These are phyloP conservation scores for Odontocolon sp. DNA, from an alignment of 2,888 invertebrate genomes.

Conservation along the genomic window DNA sequence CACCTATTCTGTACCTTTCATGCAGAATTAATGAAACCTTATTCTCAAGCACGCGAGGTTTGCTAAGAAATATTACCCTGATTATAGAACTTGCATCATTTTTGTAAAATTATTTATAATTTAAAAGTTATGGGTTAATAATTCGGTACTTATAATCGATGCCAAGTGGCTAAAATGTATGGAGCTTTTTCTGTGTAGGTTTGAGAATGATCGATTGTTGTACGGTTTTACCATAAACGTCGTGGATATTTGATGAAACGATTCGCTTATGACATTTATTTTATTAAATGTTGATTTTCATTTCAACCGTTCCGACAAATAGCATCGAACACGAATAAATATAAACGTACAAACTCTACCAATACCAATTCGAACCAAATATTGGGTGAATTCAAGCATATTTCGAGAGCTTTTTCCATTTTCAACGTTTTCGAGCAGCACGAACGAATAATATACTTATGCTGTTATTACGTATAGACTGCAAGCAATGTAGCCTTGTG, in stretches of 20 bases:
- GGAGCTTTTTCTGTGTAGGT: too few relatives aligned
- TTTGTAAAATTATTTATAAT: background rate
- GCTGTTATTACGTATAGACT: constrained; percentile 14
- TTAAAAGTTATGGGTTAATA: too few relatives aligned
- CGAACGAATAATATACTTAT: background rate
- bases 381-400: background rate
- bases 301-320: too few relatives aligned
- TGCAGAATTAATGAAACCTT: constrained; percentile 23
- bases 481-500: background rate
- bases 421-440: background rate
- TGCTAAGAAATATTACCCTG: background rate
- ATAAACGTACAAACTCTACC: background rate
- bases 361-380: background rate
- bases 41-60: background rate
- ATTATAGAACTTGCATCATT: background rate
- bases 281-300: too few relatives aligned
- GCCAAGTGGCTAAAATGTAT: too few relatives aligned
- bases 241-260: too few relatives aligned
- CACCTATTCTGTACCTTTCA: constrained; percentile 1
- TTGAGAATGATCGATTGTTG: too few relatives aligned
- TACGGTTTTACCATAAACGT: too few relatives aligned
- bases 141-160: too few relatives aligned
- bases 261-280: too few relatives aligned
- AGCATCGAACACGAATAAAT: background rate
- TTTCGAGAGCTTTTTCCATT: constrained; percentile 3